Base-by-base conservation (phyloP, 2,797 vertebrate species). In the Lateolabrax maculatus region DNA sequence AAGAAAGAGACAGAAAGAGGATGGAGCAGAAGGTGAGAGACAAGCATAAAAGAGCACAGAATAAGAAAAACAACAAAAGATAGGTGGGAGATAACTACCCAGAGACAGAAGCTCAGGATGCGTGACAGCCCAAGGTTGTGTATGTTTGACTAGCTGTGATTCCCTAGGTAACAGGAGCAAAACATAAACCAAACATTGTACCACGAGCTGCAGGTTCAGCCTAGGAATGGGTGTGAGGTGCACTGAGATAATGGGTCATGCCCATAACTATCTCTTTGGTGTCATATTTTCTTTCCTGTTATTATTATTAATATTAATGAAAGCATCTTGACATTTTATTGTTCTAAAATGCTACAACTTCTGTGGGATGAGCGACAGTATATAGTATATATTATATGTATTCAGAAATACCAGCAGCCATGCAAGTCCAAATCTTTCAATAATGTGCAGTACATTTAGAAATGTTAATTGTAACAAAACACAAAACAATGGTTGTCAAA, bases 91-190 rank as follows among this genome's bases (percentile, higher is more conserved):
- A 74, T 68, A 83, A 83, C 60, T 71, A 75, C 55, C 56, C 18
- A 16, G 43, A 82, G 52, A 84, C 63, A 72, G 37, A 63, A 16
- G 46, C 60, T 65, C 43, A 58, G 21, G 46, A 68, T 61, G 48
- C 46, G 46, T 53, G 69, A 80, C 83, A 88, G 77, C 71, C 75
- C 68, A 58, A 60, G 67, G 73, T 19, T 34, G 15, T 71, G 44
- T 80, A 72, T 73, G 60, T 83, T 88, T 85, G 79, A 90, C 77
- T 67, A 85, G 82, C 66, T 79, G 71, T 71, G 71, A 75, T 85
- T 78, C 55, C 37, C 66, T 43, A 57, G 66, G 83, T 86, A 80
- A 90, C 64, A 80, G 39, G 52, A 55, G 83, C 56, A 81, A 80
- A 84, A 73, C 37, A 72, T 49, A 57, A 76, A 88, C 66, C 64